Base-by-base conservation (phyloP, 2,888 invertebrate genomes). In the Therioaphis trifolii region DNA sequence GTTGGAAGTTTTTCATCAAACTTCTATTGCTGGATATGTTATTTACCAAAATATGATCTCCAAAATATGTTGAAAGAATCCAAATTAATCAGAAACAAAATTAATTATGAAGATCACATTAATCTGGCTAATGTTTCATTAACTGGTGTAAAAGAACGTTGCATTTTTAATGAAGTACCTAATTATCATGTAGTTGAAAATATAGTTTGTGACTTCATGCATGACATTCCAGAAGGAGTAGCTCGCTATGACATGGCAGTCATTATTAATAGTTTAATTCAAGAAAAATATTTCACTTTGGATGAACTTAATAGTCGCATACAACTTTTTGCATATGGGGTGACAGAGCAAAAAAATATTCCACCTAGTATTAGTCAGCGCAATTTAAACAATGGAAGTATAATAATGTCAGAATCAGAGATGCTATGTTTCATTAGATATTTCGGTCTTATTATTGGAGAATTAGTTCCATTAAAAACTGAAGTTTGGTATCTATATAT, bases 101-200 rank as follows among this genome's bases (percentile, higher is more conserved):
- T 58, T 18, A 72, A 74, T 35, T 82, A 82, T 58, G 43, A 58
- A 40, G 27, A 58, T n/a, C 18, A 71, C 40, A 14, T 72, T 24
- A n/a, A n/a, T 40, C 29, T 18, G n/a, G 35, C 11, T 40, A 43
- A 82, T 71, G n/a, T 55, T 55, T 55, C 21, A 35, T 4, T 58
- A 15, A 82, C 82, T 12, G 82, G 82, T 35, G 74, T 82, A 43
- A 69, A 82, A 27, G 71, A 82, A 46, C 15, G 24, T 40, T 71
- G 82, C 61, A 72, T 71, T 24, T 82, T 52, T 52, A 40, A 71
- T 40, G 40, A 27, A 4, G n/a, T 82, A 61, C 71, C 49, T 18
- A 43, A 29, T 27, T 82, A 58, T 82, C 52, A 75, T 52, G 75
- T 75, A 0, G 21, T 58, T 29, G 24, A 75, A 24, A 58, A 58